A percentile compares a stretch with the other conserved stretches of the same genome.
Conservation (phyloP, 1,140 invertebrate species). For the Sminthurinus signatus region DNA sequence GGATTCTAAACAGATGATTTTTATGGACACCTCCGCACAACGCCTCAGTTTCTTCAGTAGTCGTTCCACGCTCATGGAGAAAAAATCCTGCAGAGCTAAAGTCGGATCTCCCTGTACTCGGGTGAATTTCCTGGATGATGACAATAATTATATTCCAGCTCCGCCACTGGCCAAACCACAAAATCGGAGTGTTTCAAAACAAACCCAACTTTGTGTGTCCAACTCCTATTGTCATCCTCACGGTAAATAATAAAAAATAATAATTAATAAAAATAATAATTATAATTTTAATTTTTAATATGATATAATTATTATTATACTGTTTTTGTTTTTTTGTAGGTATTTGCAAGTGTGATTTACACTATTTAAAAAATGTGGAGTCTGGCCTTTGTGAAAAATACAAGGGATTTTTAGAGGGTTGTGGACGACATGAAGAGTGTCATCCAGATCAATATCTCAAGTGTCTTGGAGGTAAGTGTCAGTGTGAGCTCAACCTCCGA, state of each 20-base stretch:
- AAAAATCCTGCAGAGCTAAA: not conserved
- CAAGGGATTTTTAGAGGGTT: not conserved
- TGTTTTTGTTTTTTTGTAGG: not conserved
- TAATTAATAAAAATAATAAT: too few relatives aligned
- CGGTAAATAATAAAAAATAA: not conserved
- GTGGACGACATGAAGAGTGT: not conserved
- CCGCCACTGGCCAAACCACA: not conserved
- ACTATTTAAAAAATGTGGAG: not conserved
- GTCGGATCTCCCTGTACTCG: not conserved
- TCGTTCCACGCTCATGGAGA: not conserved
- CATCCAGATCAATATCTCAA: slow-evolving; percentile 5
- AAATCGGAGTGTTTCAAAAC: not conserved
- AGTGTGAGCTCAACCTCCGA: too few relatives aligned
- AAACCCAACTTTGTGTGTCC: not conserved
- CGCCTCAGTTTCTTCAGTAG: not conserved
- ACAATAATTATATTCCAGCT: not conserved
- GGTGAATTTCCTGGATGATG: not conserved
- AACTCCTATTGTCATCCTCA: not conserved
- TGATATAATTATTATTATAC: too few relatives aligned
- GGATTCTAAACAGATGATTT: not conserved
- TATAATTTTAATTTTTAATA: too few relatives aligned
- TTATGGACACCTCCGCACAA: not conserved
- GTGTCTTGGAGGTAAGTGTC: not conserved
- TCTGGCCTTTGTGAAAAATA: not conserved
- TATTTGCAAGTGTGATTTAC: not conserved